Conservation (phyloP, 2,888 invertebrate species). For the Athripsodes cinereus region DNA sequence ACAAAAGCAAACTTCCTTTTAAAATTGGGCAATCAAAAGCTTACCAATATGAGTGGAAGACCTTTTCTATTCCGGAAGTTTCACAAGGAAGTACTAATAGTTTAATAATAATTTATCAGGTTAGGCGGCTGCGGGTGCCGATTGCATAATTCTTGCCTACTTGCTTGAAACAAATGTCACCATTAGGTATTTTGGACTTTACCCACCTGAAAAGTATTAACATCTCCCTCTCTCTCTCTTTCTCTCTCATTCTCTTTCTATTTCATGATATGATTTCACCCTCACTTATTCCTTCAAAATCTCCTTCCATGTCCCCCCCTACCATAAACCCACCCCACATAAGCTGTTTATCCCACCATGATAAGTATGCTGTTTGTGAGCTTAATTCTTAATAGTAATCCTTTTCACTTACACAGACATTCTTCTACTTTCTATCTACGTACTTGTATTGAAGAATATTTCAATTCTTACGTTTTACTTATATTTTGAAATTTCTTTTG, state of each 20-base stretch:
- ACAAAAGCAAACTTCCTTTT: too few species aligned
- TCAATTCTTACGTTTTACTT: too few species aligned
- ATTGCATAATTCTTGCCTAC: too few species aligned
- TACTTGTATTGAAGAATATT: too few species aligned
- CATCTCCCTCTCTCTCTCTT: neutral
- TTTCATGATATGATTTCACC: neutral
- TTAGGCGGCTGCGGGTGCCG: too few species aligned
- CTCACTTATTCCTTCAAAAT: neutral
- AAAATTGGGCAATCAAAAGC: too few species aligned
- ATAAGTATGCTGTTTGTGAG: slow-evolving; percentile 8
- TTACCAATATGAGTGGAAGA: too few species aligned
- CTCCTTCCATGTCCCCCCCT: neutral
- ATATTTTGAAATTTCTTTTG: too few species aligned
- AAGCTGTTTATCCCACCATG: neutral
- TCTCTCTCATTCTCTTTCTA: neutral
- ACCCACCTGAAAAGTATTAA: slow-evolving; percentile 15
- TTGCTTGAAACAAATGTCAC: slow-evolving; percentile 15
- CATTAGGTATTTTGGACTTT: neutral
- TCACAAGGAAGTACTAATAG: too few species aligned
- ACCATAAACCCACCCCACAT: neutral
- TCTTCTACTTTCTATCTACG: too few species aligned
- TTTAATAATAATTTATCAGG: too few species aligned
- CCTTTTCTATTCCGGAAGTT: too few species aligned
- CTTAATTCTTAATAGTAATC: neutral
- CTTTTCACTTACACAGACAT: neutral